Evolutionary conservation across 1,140 invertebrate species (phyloP), one percentile per base, ranked within the genome.

Genomic region (Pararge aegeria): DNA sequence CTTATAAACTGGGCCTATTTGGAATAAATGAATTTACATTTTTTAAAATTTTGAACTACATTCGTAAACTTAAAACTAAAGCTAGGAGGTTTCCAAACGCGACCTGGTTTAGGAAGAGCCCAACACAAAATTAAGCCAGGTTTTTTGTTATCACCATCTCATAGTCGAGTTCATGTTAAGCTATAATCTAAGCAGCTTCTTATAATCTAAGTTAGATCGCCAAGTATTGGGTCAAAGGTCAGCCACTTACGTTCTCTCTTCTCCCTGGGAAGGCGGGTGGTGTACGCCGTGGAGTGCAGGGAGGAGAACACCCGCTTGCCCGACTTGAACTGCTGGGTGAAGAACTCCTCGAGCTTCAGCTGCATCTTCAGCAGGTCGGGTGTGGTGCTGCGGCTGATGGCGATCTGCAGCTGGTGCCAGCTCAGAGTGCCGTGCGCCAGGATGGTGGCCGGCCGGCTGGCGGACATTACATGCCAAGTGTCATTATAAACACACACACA

Each of bases 281-380:
- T 68, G 29, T 87, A 87, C 40, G 73, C 13, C 12, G 20, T 42
- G 5, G 85, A 83, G 21, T 95, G 93, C 0, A 97, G 81, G 18
- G 94, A 95, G 52, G 94, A 96, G 80, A 98, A 97, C 5, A 97
- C 96, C 5, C 96, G 92, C 85, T 97, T 97, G 70, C 96, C 97
- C 59, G 96, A 97, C 75, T 97, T 97, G 81, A 98, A 98, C 88
- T 98, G 97, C 78, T 98, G 96, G 44, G 95, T 95, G 82, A 99
- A 99, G 90, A 99, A 99, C 90, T 99, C 98, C 74, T 99, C 97
- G 6, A 99, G 91, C 84, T 98, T 98, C 53, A 96, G 95, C 77
- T 96, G 97, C 96, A 99, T 98, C 90, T 99, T 99, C 1, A 99
- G 90, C 16, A 99, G 90, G 90, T 99, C 98, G 0, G 97, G 97